Evolutionary conservation across 2,888 invertebrate genomes (phyloP).

Genomic region (Meliscaeva auricollis): DNA sequence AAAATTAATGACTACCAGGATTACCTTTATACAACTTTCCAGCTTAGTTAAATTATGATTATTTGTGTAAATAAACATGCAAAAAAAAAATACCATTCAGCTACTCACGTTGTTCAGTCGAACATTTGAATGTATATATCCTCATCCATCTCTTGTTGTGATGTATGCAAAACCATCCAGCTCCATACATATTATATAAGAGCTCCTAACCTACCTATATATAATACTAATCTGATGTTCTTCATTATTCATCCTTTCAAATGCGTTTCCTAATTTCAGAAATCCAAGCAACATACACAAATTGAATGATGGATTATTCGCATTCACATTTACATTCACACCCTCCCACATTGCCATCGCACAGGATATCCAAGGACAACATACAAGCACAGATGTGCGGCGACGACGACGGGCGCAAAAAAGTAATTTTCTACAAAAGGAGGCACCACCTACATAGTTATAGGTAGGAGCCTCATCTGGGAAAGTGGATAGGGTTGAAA

Average conservation of each 20-base stretch:
- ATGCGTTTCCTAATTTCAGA: constrained; percentile 64
- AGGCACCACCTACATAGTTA: too few species aligned
- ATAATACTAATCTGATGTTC: constrained; percentile 31
- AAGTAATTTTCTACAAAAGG: constrained; percentile 43
- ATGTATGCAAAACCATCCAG: neutral
- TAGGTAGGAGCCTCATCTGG: neutral
- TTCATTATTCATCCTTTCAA: constrained; percentile 67
- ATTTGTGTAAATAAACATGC: constrained; percentile 13
- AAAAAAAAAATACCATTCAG: neutral
- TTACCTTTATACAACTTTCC: constrained; percentile 30
- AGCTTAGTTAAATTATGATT: constrained; percentile 35
- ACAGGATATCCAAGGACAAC: constrained; percentile 28
- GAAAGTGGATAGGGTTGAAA: neutral
- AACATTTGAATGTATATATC: neutral
- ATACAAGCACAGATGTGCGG: constrained; percentile 1
- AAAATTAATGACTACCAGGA: constrained; percentile 30
- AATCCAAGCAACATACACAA: constrained; percentile 34
- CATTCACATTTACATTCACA: constrained; percentile 43
- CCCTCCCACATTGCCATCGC: neutral
- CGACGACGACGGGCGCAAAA: neutral
- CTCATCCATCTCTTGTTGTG: neutral
- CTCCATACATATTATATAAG: too few species aligned
- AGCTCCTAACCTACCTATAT: neutral
- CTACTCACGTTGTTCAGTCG: neutral
- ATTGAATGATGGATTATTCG: constrained; percentile 64